These are phyloP conservation scores for Quadroppia sp. DNA, from an alignment of 2,888 invertebrate genomes.

Conservation along the genomic window DNA sequence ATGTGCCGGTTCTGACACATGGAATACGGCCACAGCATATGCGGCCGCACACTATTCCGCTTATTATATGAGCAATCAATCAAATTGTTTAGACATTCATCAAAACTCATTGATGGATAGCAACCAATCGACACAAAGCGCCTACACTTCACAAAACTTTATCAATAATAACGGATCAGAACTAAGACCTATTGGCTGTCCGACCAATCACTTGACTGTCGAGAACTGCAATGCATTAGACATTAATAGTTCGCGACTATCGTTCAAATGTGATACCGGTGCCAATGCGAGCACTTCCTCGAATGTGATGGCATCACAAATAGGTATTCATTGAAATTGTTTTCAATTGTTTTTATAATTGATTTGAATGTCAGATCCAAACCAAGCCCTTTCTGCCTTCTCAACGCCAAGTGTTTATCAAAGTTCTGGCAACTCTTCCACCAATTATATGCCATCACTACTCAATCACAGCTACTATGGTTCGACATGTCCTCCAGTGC, in stretches of 20 bases:
- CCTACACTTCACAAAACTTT: neutral
- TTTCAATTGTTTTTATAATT: neutral
- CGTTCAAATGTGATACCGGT: neutral
- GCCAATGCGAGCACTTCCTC: neutral
- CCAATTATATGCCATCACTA: constrained; percentile 17
- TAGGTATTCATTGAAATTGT: neutral
- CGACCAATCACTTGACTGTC: neutral
- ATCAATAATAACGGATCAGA: neutral
- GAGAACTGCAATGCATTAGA: neutral
- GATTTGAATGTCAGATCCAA: neutral
- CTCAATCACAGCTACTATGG: constrained; percentile 3
- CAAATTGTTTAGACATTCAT: constrained; percentile 26
- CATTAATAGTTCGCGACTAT: neutral
- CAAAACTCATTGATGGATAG: constrained; percentile 8
- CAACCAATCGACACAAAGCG: neutral
- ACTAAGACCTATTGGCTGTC: constrained; percentile 1
- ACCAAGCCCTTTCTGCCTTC: neutral
- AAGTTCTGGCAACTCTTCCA: neutral
- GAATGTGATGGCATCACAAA: neutral
- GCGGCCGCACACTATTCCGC: constrained; percentile 26
- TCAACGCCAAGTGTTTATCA: constrained; percentile 10
- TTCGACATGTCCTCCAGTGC: neutral
- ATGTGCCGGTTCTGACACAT: neutral
- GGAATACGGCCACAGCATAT: constrained; percentile 22
- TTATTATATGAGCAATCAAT: constrained; percentile 30